Conservation (phyloP, 1,140 invertebrate genomes). For the Microplitis demolitor region DNA sequence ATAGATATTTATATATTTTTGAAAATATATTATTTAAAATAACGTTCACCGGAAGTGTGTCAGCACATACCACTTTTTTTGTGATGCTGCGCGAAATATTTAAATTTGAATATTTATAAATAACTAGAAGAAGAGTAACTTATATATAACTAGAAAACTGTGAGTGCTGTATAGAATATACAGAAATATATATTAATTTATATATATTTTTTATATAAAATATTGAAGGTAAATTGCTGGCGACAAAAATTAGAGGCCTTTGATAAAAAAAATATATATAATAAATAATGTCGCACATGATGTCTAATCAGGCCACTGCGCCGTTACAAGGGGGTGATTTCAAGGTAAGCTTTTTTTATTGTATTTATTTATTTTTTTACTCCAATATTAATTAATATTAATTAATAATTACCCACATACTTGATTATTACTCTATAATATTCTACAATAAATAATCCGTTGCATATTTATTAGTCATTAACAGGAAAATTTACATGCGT, state of each 20-base stretch:
- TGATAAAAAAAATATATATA: conserved; percentile 12
- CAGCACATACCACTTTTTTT: neutral
- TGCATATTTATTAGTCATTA: too few species aligned
- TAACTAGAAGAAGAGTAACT: neutral
- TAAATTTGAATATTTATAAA: neutral
- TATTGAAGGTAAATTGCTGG: neutral
- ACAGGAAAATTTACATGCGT: too few species aligned
- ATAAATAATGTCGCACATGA: conserved; percentile 49
- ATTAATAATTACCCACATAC: conserved; percentile 3
- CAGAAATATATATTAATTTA: too few species aligned
- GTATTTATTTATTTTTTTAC: neutral
- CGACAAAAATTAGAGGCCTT: neutral
- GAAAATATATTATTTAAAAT: neutral
- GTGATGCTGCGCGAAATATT: neutral
- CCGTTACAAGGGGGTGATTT: conserved; percentile 50
- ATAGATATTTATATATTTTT: conserved; percentile 3
- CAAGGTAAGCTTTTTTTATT: conserved; percentile 45
- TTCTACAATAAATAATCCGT: too few species aligned
- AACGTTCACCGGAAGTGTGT: conserved; percentile 12
- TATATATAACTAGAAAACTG: neutral
- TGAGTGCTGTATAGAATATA: too few species aligned
- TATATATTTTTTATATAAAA: neutral
- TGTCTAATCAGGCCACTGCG: conserved; percentile 38
- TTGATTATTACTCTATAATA: too few species aligned
- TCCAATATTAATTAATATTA: conserved; percentile 9